Conservation (phyloP, 2,797 vertebrate genomes). For the Manis javanica region DNA sequence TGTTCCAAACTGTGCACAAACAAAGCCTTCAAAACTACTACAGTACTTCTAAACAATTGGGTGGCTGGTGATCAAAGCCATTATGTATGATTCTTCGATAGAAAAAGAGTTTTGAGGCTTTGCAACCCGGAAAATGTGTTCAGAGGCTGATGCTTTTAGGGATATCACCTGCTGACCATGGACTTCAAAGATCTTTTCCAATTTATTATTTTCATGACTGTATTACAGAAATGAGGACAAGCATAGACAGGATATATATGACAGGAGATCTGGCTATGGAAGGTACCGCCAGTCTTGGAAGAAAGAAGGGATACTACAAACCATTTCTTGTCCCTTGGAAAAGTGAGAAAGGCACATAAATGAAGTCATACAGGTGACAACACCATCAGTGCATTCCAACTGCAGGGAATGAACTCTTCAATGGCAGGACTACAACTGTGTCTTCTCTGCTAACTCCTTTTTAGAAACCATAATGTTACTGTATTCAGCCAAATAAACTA, state of each 20-base stretch:
- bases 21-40: background rate
- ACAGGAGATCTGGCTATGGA: background rate
- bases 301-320: background rate
- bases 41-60: background rate
- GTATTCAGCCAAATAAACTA: conserved; percentile 42
- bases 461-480: conserved; percentile 12
- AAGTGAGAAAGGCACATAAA: background rate
- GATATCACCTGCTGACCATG: conserved; percentile 23
- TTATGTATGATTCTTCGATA: background rate
- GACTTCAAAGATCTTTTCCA: background rate
- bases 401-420: background rate
- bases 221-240: background rate
- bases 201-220: conserved; percentile 18
- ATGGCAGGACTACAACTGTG: background rate
- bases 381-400: background rate
- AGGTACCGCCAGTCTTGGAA: background rate
- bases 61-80: background rate
- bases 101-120: background rate
- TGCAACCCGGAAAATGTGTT: background rate
- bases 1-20: background rate
- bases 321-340: background rate
- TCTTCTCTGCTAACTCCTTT: conserved; percentile 39
- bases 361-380: background rate
- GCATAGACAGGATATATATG: background rate
- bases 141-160: background rate